These are phyloP conservation scores for Chaenogobius annularis DNA, from an alignment of 2,113 vertebrate genomes.

Conservation along the genomic window DNA sequence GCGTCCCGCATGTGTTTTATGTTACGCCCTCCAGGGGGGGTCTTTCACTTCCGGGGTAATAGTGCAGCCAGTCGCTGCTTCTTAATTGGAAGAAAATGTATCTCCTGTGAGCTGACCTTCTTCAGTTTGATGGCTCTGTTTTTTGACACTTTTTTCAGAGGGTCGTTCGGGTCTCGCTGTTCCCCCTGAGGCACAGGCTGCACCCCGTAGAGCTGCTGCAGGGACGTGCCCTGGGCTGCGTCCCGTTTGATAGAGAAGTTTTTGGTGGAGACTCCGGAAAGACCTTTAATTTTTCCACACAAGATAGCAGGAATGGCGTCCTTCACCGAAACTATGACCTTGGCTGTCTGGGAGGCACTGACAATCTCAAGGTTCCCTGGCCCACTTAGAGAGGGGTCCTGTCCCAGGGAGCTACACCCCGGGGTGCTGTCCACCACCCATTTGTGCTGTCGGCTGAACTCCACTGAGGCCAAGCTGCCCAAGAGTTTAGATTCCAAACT, in stretches of 20 bases:
- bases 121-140: conserved; percentile 95
- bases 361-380: conserved; percentile 85
- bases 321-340: conserved; percentile 97
- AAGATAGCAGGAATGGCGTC: conserved; percentile 93
- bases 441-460: conserved; percentile 84
- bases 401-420: conserved; percentile 54
- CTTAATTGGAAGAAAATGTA: conserved; percentile 98
- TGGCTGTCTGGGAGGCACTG: conserved; percentile 90
- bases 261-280: conserved; percentile 96
- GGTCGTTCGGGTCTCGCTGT: conserved; percentile 77
- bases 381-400: conserved; percentile 78
- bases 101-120: conserved; percentile 98
- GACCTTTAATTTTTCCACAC: conserved; percentile 95
- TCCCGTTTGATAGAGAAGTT: conserved; percentile 99
- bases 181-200: conserved; percentile 80
- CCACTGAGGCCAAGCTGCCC: conserved; percentile 73
- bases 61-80: conserved; percentile 96
- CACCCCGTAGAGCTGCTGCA: conserved; percentile 86
- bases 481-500: conserved; percentile 77
- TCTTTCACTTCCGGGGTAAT: conserved; percentile 91
- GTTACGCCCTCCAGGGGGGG: conserved; percentile 29
- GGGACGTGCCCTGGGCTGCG: conserved; percentile 82
- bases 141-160: conserved; percentile 89
- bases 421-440: conserved; percentile 82
- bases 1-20: conserved; percentile 47